These are phyloP conservation scores for Pterocles gutturalis DNA, from an alignment of 2,113 vertebrate species.

Conservation along the genomic window DNA sequence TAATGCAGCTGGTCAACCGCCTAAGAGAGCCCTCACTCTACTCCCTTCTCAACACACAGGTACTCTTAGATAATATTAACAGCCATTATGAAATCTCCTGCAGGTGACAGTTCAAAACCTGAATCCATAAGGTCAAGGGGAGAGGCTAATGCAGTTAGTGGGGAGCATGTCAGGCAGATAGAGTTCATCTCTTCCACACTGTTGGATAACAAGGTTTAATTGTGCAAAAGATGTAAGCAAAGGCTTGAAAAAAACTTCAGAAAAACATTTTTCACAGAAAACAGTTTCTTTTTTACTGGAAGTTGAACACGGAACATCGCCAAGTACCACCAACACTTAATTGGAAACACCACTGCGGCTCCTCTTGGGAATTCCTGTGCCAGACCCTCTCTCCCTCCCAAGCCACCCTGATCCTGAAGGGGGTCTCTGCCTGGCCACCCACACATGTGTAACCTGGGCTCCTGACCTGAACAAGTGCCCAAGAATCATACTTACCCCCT, in stretches of 20 bases:
- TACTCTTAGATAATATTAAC: neutral
- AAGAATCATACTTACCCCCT: neutral
- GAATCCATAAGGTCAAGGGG: neutral
- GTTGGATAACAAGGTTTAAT: neutral
- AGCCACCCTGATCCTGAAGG: neutral
- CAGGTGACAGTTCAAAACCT: neutral
- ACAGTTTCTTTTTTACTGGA: neutral
- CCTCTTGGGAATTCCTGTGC: neutral
- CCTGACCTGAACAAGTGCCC: neutral
- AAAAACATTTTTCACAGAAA: neutral
- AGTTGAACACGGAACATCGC: neutral
- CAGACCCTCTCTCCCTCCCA: neutral
- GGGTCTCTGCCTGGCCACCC: neutral
- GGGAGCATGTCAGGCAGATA: neutral
- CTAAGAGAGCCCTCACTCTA: neutral
- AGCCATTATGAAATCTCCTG: neutral
- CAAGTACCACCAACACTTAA: neutral
- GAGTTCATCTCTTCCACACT: neutral
- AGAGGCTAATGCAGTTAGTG: neutral
- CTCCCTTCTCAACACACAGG: neutral
- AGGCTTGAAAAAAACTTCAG: neutral
- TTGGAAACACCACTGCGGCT: neutral
- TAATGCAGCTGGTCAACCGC: neutral
- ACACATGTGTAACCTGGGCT: neutral
- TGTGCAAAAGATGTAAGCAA: neutral